Evolutionary conservation across 1,140 invertebrate species (phyloP), one percentile per base, ranked within the genome.

Genomic region (Dendrolimus kikuchii): DNA sequence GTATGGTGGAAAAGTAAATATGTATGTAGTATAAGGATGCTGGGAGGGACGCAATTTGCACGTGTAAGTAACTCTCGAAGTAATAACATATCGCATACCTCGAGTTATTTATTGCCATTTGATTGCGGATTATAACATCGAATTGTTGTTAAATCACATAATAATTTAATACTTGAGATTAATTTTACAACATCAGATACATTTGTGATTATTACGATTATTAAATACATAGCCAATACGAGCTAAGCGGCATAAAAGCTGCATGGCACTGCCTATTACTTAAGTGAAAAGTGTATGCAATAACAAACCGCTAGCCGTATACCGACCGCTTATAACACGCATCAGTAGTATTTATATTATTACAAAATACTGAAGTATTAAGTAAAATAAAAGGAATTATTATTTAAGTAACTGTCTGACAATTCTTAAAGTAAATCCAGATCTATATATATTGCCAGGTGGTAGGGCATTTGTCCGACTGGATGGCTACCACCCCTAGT

Each of bases 1-100:
- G 67, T 76, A 70, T 59, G 68, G 67, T 75, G 75, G 74, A 80
- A 81, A 81, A 82, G 77, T 82, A 82, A 85, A 81, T 77, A 80
- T 55, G 57, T 55, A 55, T n/a, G n/a, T 57, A 62, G 59, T 62
- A 62, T 71, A 66, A 63, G 60, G 53, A 62, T 61, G 51, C 59
- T 41, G 51, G 62, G 55, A 40, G 56, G 63, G 64, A 68, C 62
- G 63, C 62, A 55, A 57, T 65, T 68, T 58, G 70, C 71, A 55
- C 55, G 48, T 60, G 47, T 23, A 23, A 3, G 23, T 55, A 54
- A 50, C 55, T 55, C 39, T 54, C 54, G 54, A 62, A 51, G 59
- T 59, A 58, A 59, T 65, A 60, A 58, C 53, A 49, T 54, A 39
- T 53, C 51, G 53, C 23, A 23, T 23, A 23, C 53, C 58, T 67